Evolutionary conservation across 2,797 vertebrate genomes (phyloP).

Genomic region (Esox masquinongy): DNA sequence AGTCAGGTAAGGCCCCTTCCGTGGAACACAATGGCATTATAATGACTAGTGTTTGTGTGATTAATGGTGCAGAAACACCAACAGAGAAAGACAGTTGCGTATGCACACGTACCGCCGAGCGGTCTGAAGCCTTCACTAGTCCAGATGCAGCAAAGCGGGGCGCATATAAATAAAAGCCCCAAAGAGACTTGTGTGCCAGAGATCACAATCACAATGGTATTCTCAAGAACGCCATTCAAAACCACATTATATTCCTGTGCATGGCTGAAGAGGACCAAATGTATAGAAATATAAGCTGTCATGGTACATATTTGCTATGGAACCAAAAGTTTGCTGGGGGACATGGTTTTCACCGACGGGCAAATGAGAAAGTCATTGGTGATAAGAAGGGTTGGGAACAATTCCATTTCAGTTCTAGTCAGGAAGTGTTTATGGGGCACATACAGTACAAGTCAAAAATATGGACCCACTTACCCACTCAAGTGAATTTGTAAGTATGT

Average conservation of each 20-base stretch:
- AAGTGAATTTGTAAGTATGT: no score
- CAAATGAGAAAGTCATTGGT: neutral
- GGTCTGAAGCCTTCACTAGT: conserved; percentile 36
- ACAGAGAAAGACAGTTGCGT: conserved; percentile 18
- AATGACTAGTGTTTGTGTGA: conserved; percentile 8
- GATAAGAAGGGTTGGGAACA: neutral
- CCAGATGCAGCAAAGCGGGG: conserved; percentile 48
- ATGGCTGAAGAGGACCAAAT: conserved; percentile 22
- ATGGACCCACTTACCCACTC: no score
- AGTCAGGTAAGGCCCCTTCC: conserved; percentile 25
- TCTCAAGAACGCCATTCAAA: conserved; percentile 52
- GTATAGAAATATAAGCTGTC: conserved; percentile 42
- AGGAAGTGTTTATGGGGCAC: no score
- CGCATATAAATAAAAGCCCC: neutral
- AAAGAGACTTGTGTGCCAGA: conserved; percentile 9
- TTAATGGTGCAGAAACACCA: neutral
- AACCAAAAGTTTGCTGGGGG: neutral
- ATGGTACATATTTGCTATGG: conserved; percentile 23
- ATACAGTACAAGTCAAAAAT: no score
- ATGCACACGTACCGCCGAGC: conserved; percentile 8
- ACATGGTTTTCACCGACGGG: neutral
- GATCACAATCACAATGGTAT: conserved; percentile 35
- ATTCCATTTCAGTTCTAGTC: no score
- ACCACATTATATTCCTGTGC: conserved; percentile 39
- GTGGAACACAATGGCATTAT: conserved; percentile 40